These are phyloP conservation scores for Furcula furcula DNA, from an alignment of 2,888 invertebrate species.

Conservation along the genomic window DNA sequence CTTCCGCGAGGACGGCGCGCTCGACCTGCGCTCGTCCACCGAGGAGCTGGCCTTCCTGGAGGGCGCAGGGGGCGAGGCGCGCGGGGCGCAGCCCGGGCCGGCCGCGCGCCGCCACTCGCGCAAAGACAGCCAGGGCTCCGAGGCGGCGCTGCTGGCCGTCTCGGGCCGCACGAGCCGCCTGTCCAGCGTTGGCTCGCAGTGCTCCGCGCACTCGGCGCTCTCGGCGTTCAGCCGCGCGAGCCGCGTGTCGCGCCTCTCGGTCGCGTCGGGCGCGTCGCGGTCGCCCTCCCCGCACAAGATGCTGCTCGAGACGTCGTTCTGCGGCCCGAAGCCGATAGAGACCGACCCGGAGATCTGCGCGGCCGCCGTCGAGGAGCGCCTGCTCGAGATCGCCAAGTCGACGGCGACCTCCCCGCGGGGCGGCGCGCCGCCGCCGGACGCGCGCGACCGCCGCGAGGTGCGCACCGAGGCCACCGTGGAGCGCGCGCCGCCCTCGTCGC, in stretches of 20 bases:
- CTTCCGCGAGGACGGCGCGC: slow-evolving; percentile 89
- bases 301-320: slow-evolving; percentile 94
- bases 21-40: slow-evolving; percentile 92
- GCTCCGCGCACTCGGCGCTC: slow-evolving; percentile 81
- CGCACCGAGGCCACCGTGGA: slow-evolving; percentile 66
- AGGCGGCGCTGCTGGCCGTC: slow-evolving; percentile 87
- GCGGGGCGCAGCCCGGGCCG: slow-evolving; percentile 42
- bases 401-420: slow-evolving; percentile 17
- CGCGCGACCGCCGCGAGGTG: slow-evolving; percentile 59
- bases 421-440: slow-evolving; percentile 32
- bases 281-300: slow-evolving; percentile 96
- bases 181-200: slow-evolving; percentile 89
- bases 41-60: slow-evolving; percentile 94
- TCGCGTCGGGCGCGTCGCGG: slow-evolving; percentile 82
- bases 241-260: slow-evolving; percentile 65
- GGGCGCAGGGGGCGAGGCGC: slow-evolving; percentile 50
- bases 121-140: slow-evolving; percentile 89
- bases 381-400: slow-evolving; percentile 64
- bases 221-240: slow-evolving; percentile 48
- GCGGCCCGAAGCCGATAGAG: slow-evolving; percentile 89
- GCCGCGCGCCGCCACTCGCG: slow-evolving; percentile 78
- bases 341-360: slow-evolving; percentile 73
- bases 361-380: slow-evolving; percentile 70
- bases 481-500: slow-evolving; percentile 10
- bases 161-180: slow-evolving; percentile 90